These are phyloP conservation scores for Sinopyrophorus schimmeli DNA, from an alignment of 2,888 invertebrate species.

Conservation along the genomic window DNA sequence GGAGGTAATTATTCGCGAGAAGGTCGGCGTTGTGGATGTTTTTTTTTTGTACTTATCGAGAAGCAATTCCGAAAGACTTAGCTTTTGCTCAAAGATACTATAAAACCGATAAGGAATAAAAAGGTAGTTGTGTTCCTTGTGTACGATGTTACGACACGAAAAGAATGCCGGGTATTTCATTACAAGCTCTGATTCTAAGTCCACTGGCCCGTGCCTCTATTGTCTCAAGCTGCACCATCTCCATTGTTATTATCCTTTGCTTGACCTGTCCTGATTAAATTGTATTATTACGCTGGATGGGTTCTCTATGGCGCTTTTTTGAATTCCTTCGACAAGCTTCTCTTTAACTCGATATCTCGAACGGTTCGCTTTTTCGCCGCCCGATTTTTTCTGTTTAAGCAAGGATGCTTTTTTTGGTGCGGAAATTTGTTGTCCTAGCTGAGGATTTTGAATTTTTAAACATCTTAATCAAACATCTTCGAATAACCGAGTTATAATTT, in stretches of 20 bases:
- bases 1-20: no score
- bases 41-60: conserved; percentile 4
- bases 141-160: conserved; percentile 32
- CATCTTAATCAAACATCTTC: no score
- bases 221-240: conserved; percentile 39
- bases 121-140: conserved; percentile 29
- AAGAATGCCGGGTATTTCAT: conserved; percentile 42
- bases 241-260: conserved; percentile 37
- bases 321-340: conserved; percentile 8
- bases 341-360: neutral
- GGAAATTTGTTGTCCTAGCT: no score
- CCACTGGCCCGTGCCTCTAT: conserved; percentile 42
- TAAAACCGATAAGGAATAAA: conserved; percentile 27
- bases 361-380: no score
- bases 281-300: conserved; percentile 28
- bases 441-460: no score
- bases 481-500: no score
- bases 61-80: conserved; percentile 8
- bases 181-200: conserved; percentile 45
- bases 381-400: no score
- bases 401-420: no score
- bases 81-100: conserved; percentile 18
- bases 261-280: conserved; percentile 32
- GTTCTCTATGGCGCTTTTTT: conserved; percentile 18
- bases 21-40: no score